phyloP scores from a whole-genome alignment of 2,113 vertebrate species.

The Spheniscus mendiculus region DNA sequence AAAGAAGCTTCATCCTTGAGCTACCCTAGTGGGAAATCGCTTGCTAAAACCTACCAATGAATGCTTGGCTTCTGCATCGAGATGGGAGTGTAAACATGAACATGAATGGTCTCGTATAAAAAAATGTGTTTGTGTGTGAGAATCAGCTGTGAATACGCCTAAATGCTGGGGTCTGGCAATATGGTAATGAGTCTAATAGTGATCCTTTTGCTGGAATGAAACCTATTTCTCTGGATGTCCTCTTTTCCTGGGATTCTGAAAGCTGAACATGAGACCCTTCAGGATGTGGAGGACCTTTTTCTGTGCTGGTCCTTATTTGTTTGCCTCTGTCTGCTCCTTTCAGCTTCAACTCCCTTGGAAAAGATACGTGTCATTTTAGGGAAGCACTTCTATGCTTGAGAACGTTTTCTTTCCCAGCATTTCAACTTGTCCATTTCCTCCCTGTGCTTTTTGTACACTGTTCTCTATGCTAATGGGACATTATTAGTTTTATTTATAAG shows the following conservation, averaged over 20 bases:
- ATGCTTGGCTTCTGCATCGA: neutral
- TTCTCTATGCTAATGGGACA: neutral
- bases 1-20: conserved; percentile 47
- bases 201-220: neutral
- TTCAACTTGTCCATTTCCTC: neutral
- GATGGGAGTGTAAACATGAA: neutral
- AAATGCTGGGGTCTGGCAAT: neutral
- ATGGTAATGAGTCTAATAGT: neutral
- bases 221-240: neutral
- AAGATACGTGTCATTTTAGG: neutral
- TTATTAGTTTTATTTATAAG: neutral
- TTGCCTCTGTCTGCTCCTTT: neutral
- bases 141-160: neutral
- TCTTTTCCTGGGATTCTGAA: neutral
- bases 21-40: neutral
- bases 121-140: neutral
- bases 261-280: neutral
- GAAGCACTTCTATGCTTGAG: neutral
- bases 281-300: accelerated
- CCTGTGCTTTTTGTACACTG: neutral
- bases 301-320: neutral
- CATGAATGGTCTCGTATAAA: neutral
- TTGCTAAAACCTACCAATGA: neutral
- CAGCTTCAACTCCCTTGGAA: neutral
- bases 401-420: neutral